Evolutionary conservation across 1,140 invertebrate genomes (phyloP).

Genomic region (Pseudachorutes palmiensis): DNA sequence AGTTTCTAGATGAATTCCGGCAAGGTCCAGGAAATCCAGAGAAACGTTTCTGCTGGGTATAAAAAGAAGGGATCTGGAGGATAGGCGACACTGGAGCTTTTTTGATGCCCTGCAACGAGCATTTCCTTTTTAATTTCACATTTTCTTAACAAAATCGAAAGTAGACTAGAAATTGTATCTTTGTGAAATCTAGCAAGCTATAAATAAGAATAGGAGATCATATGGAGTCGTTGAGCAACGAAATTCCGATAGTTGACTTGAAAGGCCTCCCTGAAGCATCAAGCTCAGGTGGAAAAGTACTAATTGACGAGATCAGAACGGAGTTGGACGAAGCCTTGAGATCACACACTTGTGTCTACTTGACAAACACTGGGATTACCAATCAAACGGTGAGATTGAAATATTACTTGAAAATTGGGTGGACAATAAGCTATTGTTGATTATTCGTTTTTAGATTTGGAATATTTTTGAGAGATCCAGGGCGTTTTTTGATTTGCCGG

Average conservation of each 20-base stretch:
- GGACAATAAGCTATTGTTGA: not conserved
- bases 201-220: too few relatives aligned
- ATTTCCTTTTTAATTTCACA: too few relatives aligned
- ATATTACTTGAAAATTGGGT: not conserved
- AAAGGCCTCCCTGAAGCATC: not conserved
- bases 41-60: too few relatives aligned
- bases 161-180: too few relatives aligned
- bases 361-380: not conserved
- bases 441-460: not conserved
- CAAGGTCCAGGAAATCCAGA: too few relatives aligned
- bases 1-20: too few relatives aligned
- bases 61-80: too few relatives aligned
- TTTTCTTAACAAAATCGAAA: too few relatives aligned
- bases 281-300: too few relatives aligned
- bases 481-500: not conserved
- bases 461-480: not conserved
- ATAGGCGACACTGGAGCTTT: too few relatives aligned
- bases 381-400: not conserved
- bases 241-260: not conserved
- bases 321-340: not conserved
- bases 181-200: too few relatives aligned
- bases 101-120: too few relatives aligned
- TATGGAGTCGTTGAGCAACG: not conserved
- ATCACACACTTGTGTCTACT: not conserved
- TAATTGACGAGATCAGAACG: not conserved